A percentile compares a stretch with the other conserved stretches of the same genome.
Conservation (phyloP, 92 coral and sea anemone genomes). For the Montipora capitata region DNA sequence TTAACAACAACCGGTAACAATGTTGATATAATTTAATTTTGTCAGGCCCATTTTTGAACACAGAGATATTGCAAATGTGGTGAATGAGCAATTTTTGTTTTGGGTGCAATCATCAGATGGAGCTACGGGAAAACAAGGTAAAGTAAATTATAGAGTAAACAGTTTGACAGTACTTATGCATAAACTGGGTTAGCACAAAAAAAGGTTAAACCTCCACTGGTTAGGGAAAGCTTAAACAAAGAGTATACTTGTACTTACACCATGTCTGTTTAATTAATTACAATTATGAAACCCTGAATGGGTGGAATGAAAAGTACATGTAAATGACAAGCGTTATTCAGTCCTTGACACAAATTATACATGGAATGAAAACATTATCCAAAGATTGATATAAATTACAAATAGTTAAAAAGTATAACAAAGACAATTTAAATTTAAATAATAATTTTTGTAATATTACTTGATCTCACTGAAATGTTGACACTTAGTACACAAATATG, state of each 20-base stretch:
- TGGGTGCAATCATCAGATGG: conserved; percentile 19
- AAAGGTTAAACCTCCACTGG: not conserved
- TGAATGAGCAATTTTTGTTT: conserved; percentile 13
- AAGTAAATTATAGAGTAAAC: not conserved
- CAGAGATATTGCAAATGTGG: conserved; percentile 1
- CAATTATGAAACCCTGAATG: not conserved
- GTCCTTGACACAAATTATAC: too few species aligned
- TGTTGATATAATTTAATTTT: not conserved
- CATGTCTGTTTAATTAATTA: too few species aligned
- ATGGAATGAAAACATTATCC: too few species aligned
- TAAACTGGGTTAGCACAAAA: not conserved
- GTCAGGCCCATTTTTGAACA: conserved; percentile 3
- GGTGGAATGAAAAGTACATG: too few species aligned
- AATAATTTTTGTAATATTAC: too few species aligned
- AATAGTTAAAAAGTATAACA: too few species aligned
- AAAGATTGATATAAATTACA: too few species aligned
- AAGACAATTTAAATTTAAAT: too few species aligned
- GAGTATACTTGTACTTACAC: too few species aligned
- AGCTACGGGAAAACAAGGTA: conserved; percentile 16
- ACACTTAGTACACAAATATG: too few species aligned
- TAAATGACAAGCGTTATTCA: too few species aligned
- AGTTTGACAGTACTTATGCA: not conserved
- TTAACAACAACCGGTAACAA: not conserved
- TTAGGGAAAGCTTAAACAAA: not conserved
- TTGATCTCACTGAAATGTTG: too few species aligned